Conservation (phyloP, 2,888 invertebrate species). For the Stenichneumon culpator region DNA sequence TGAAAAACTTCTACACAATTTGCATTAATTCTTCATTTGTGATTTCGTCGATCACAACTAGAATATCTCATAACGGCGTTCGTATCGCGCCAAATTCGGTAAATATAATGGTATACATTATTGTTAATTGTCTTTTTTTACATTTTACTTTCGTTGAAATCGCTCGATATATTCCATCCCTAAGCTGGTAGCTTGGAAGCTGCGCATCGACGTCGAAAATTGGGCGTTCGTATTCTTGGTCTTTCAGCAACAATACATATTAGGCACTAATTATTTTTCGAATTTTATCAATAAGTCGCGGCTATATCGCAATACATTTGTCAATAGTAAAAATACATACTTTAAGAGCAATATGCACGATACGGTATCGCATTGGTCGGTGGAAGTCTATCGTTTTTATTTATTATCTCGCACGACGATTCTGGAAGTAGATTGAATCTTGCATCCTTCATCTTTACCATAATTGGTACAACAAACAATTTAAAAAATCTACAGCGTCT, state of each 20-base stretch:
- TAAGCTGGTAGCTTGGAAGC: neutral
- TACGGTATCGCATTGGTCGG: slow-evolving; percentile 26
- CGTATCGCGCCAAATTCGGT: neutral
- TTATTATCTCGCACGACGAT: slow-evolving; percentile 57
- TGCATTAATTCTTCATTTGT: neutral
- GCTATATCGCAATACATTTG: slow-evolving; percentile 32
- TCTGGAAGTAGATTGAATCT: slow-evolving; percentile 29
- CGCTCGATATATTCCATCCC: slow-evolving; percentile 11
- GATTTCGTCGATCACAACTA: neutral
- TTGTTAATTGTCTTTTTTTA: slow-evolving; percentile 1
- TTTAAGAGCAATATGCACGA: slow-evolving; percentile 38
- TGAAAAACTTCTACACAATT: slow-evolving; percentile 35
- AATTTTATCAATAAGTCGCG: slow-evolving; percentile 39
- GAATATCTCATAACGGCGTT: neutral
- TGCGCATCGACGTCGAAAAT: slow-evolving; percentile 6
- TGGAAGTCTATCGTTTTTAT: slow-evolving; percentile 47
- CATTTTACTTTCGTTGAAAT: slow-evolving; percentile 15
- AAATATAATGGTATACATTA: neutral
- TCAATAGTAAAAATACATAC: slow-evolving; percentile 58
- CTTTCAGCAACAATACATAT: slow-evolving; percentile 34
- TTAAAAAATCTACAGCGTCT: slow-evolving; percentile 3
- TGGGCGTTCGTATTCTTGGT: neutral
- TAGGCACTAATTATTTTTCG: slow-evolving; percentile 60
- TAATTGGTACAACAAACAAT: neutral
- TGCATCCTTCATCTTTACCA: neutral